Conservation (phyloP, 1,140 invertebrate species). For the Octopus bimaculoides region DNA sequence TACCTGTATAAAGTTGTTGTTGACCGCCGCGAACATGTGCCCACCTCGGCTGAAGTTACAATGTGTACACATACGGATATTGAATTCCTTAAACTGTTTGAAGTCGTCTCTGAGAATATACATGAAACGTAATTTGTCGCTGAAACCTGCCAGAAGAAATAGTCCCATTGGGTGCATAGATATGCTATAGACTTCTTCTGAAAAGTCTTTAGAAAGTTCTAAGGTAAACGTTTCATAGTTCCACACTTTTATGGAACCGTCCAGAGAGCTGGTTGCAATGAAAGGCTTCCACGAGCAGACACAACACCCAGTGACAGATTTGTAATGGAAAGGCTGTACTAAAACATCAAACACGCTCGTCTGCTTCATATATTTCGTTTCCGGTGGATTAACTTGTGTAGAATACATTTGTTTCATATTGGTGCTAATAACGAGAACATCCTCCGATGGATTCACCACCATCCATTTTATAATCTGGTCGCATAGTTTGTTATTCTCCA, state of each 20-base stretch:
- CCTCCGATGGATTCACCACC: not conserved
- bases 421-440: not conserved
- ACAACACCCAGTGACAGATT: not conserved
- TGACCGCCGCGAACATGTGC: not conserved
- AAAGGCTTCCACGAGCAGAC: not conserved
- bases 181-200: not conserved
- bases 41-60: not conserved
- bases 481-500: not conserved
- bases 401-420: not conserved
- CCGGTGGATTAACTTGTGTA: not conserved
- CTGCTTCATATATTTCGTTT: not conserved
- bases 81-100: not conserved
- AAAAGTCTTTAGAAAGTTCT: not conserved
- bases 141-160: not conserved
- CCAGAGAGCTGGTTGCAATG: not conserved
- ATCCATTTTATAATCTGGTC: not conserved
- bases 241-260: not conserved
- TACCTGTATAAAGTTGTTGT: not conserved
- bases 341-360: not conserved
- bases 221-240: not conserved
- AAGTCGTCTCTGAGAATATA: constrained; percentile 2
- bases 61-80: not conserved
- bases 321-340: not conserved
- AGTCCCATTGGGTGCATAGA: not conserved
- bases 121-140: not conserved